Evolutionary conservation across 2,888 invertebrate species (phyloP).

Genomic region (Marasmarcha lunaedactyla): DNA sequence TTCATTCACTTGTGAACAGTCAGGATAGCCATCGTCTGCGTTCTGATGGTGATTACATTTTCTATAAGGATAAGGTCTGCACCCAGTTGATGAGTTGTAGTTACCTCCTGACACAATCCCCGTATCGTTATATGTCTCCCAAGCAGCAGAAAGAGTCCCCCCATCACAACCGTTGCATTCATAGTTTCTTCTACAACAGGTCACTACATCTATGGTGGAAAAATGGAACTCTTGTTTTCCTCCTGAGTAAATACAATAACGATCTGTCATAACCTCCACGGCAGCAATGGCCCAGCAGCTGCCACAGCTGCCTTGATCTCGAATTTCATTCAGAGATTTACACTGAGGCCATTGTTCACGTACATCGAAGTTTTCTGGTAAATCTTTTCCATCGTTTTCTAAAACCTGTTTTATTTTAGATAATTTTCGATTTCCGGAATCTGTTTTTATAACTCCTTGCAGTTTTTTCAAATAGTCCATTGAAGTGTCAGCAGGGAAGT

Average conservation of each 20-base stretch:
- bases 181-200: conserved; percentile 74
- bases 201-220: conserved; percentile 77
- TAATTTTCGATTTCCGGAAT: too few relatives aligned
- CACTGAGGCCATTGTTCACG: conserved; percentile 82
- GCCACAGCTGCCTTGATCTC: conserved; percentile 71
- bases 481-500: conserved; percentile 1
- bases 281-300: conserved; percentile 90
- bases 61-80: too few relatives aligned
- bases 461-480: conserved; percentile 1
- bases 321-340: conserved; percentile 72
- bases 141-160: conserved; percentile 52
- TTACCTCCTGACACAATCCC: conserved; percentile 5
- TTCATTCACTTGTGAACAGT: too few relatives aligned
- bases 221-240: conserved; percentile 67
- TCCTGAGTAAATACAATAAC: conserved; percentile 79
- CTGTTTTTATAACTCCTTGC: background rate
- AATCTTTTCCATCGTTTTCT: conserved; percentile 17
- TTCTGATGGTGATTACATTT: too few relatives aligned
- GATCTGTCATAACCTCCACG: conserved; percentile 84
- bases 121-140: background rate
- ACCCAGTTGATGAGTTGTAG: conserved; percentile 2
- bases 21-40: too few relatives aligned
- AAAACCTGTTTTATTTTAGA: too few relatives aligned
- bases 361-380: conserved; percentile 83
- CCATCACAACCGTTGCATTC: conserved; percentile 77